Conservation (phyloP, 2,888 invertebrate species). For the Macrosoma leucophasiata region DNA sequence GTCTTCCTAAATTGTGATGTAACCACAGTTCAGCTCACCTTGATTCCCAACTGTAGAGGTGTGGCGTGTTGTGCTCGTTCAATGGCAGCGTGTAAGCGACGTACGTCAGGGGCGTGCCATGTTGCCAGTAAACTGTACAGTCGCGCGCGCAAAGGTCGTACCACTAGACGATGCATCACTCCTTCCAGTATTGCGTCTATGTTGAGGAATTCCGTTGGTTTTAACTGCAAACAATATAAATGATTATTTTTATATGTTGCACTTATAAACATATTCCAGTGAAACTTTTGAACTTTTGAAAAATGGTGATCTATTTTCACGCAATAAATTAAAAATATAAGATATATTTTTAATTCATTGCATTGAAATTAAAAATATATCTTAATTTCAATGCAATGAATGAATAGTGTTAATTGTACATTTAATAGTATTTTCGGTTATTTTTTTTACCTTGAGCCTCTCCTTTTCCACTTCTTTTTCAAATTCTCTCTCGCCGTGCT, state of each 20-base stretch:
- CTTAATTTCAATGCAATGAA: too few species aligned
- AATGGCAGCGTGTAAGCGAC: constrained; percentile 82
- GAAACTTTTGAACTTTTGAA: too few species aligned
- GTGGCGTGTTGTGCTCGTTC: constrained; percentile 81
- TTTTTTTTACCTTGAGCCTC: constrained; percentile 82
- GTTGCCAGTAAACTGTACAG: constrained; percentile 91
- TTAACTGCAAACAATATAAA: constrained; percentile 81
- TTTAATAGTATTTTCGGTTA: too few species aligned
- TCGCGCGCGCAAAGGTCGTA: constrained; percentile 88
- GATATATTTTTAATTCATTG: too few species aligned
- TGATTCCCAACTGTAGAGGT: constrained; percentile 80
- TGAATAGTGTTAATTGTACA: too few species aligned
- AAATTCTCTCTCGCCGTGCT: constrained; percentile 95
- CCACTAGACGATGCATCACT: constrained; percentile 94
- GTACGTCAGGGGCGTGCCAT: constrained; percentile 89
- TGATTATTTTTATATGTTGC: too few species aligned
- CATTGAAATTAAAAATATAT: too few species aligned
- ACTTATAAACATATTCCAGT: too few species aligned
- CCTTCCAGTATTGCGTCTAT: constrained; percentile 96
- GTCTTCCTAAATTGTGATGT: too few species aligned
- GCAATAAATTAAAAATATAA: too few species aligned
- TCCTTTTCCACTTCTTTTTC: constrained; percentile 93
- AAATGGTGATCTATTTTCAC: too few species aligned
- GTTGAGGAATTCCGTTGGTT: constrained; percentile 94
- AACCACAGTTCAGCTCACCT: constrained; percentile 65